phyloP scores from a whole-genome alignment of 2,113 vertebrate species.

The Macaca mulatta region DNA sequence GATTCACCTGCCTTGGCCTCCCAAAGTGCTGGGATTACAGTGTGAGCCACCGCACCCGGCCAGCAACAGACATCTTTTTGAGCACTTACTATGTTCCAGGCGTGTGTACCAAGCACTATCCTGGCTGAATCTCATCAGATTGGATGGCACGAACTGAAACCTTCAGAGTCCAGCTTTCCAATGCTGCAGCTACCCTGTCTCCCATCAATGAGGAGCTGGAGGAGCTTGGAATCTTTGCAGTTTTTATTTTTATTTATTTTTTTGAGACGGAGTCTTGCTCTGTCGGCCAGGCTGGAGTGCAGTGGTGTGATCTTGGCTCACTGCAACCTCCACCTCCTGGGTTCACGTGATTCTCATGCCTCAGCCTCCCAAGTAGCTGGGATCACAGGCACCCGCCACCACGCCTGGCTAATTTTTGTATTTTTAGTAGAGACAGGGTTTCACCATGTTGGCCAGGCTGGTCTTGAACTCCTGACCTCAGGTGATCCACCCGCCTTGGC shows the following conservation, averaged over 20 bases:
- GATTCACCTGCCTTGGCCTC: too few species aligned
- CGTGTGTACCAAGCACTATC: neutral
- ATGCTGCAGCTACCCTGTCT: too few species aligned
- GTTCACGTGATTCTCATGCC: neutral
- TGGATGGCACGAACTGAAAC: neutral
- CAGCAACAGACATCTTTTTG: neutral
- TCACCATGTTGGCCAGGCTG: neutral
- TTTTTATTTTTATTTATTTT: neutral
- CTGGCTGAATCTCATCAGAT: neutral
- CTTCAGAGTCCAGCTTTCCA: neutral
- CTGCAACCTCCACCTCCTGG: neutral
- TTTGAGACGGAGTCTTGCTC: neutral
- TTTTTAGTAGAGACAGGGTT: neutral
- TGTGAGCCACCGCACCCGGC: too few species aligned
- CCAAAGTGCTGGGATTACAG: too few species aligned
- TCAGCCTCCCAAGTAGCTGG: neutral
- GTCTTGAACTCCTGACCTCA: neutral
- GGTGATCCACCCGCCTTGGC: neutral
- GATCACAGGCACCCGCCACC: neutral
- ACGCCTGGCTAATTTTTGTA: neutral
- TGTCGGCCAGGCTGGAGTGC: neutral
- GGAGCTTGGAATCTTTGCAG: neutral
- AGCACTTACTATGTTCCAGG: neutral
- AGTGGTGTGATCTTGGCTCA: neutral
- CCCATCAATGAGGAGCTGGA: neutral